Percentiles rank a stretch among this genome's conserved stretches.
phyloP scores from a whole-genome alignment of 2,113 vertebrate genomes.

The Stegostoma tigrinum region DNA sequence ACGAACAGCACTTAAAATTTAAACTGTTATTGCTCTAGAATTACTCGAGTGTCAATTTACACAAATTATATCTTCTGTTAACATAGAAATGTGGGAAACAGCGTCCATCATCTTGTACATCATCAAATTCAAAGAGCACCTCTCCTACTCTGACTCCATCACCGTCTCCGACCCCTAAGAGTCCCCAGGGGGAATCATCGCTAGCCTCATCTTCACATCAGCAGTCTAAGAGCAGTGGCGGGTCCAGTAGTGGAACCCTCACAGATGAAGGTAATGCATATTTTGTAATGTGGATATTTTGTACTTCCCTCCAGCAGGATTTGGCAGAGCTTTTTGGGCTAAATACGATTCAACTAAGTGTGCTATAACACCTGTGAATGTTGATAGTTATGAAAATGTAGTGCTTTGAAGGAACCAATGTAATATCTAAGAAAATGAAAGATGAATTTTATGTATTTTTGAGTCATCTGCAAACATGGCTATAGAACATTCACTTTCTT shows the following conservation, averaged over 20 bases:
- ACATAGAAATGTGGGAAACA: constrained; percentile 73
- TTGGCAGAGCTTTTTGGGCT: neutral
- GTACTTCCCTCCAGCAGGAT: neutral
- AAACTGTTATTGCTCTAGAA: neutral
- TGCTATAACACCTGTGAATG: neutral
- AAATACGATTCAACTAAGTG: neutral
- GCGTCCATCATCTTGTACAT: constrained; percentile 77
- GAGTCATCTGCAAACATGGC: too few relatives aligned
- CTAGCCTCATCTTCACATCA: constrained; percentile 80
- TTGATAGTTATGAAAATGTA: neutral
- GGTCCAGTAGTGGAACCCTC: constrained; percentile 93
- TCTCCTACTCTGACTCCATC: constrained; percentile 88
- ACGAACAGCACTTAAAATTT: neutral
- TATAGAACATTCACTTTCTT: too few relatives aligned
- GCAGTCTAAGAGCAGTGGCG: constrained; percentile 85
- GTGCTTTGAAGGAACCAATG: neutral
- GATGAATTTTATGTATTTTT: too few relatives aligned
- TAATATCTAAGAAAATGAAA: neutral
- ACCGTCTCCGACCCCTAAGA: constrained; percentile 67
- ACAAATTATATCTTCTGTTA: neutral
- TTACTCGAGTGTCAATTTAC: neutral
- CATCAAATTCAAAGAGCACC: constrained; percentile 92
- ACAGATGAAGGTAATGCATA: constrained; percentile 79
- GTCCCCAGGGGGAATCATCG: constrained; percentile 59
- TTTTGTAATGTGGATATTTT: neutral